phyloP scores from a whole-genome alignment of 2,888 invertebrate species.

The Andrena camellia region DNA sequence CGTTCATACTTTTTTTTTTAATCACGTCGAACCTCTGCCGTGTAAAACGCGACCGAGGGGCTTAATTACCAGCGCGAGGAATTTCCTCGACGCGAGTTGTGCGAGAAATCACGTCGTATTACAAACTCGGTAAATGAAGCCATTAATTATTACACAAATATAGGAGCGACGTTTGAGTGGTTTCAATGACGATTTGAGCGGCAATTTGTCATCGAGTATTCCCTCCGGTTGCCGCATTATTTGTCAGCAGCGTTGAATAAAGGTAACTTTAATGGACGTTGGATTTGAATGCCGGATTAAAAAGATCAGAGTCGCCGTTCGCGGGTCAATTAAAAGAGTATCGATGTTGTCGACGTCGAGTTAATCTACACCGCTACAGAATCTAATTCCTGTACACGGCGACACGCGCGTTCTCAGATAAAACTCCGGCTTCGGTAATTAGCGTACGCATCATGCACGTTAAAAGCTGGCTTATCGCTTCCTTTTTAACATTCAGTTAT shows the following conservation, averaged over 20 bases:
- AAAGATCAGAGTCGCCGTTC: background rate
- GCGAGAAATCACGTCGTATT: background rate
- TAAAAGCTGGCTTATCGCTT: slow-evolving; percentile 24
- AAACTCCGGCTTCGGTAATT: slow-evolving; percentile 55
- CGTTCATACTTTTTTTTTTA: no score
- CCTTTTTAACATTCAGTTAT: slow-evolving; percentile 8
- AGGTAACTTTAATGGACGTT: background rate
- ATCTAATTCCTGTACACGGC: slow-evolving; percentile 32
- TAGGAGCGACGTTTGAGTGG: background rate
- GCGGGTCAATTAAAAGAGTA: background rate
- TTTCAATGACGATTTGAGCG: background rate
- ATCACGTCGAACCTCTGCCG: background rate
- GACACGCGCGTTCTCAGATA: slow-evolving; percentile 50
- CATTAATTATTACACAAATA: slow-evolving; percentile 17
- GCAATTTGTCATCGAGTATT: background rate
- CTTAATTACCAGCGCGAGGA: background rate
- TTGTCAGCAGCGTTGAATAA: slow-evolving; percentile 7
- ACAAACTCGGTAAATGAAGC: slow-evolving; percentile 12
- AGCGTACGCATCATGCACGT: slow-evolving; percentile 51
- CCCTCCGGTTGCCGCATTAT: background rate
- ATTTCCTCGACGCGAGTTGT: background rate
- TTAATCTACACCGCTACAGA: slow-evolving; percentile 13
- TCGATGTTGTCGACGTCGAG: slow-evolving; percentile 4
- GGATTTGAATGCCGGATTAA: background rate
- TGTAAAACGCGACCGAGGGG: background rate